Base-by-base conservation (phyloP, 2,113 vertebrate genomes). In the Corythaeola cristata region DNA sequence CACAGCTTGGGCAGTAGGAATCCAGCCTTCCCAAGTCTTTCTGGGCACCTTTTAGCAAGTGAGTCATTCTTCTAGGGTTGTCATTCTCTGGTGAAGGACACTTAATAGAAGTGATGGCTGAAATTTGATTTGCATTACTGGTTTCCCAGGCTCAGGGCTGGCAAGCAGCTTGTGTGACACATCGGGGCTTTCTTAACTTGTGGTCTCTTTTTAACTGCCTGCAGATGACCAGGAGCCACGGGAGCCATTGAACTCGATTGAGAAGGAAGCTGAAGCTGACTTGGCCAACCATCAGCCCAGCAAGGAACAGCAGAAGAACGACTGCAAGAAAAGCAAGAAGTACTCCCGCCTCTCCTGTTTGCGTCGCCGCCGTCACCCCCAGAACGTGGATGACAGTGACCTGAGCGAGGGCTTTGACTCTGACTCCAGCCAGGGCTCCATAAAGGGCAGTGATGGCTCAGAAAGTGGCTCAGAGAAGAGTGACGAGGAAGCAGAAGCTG, bases 361-460 rank as follows among this genome's bases (percentile, higher is more conserved):
- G 75, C 98, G 98, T 22, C 98, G 99, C 5, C 98, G 99, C 18
- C 98, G 99, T 3, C 98, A 99, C 4, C 98, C 98, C 8, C 98
- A 97, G 95, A 98, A 98, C 66, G 98, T 98, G 50, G 99, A 99
- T 4, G 99, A 99, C 85, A 99, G 99, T 0, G 99, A 99, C 97
- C 98, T 99, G 95, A 99, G 99, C 5, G 99, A 99, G 95, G 99
- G 99, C 62, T 99, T 99, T 15, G 99, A 99, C 33, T 98, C 98
- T 0, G 98, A 98, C 80, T 98, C 98, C 15, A 98, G 98, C 95
- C 98, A 67, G 33, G 98, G 97, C 72, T 98, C 98, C 7, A 84
- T 87, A 21, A 98, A 97, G 79, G 98, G 97, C 73, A 99, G 99
- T 2, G 99, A 99, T 5, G 99, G 98, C n/a, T 99, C 99, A 0